A percentile compares a stretch with the other conserved stretches of the same genome.
Evolutionary conservation across 2,888 invertebrate genomes (phyloP).

Genomic region (Neocrepidodera transversa): DNA sequence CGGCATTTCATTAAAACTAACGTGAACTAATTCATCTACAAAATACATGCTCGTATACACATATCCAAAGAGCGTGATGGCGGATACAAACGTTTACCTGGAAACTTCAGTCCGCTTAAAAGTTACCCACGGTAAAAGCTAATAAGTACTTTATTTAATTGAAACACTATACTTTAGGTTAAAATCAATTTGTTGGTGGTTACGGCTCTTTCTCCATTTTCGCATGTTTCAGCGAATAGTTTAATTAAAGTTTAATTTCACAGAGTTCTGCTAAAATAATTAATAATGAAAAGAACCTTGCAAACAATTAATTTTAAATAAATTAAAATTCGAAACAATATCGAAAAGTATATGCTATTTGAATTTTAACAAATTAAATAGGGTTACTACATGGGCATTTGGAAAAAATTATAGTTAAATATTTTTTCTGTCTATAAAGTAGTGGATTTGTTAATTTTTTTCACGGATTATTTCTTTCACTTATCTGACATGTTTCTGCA

Average conservation of each 20-base stretch:
- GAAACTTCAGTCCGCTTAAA: constrained; percentile 18
- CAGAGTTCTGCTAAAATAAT: not conserved
- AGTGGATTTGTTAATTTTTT: no score
- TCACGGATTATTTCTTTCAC: no score
- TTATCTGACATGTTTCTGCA: no score
- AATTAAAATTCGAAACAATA: no score
- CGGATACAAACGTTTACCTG: constrained; percentile 24
- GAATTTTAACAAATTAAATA: no score
- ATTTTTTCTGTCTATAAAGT: no score
- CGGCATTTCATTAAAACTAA: constrained; percentile 24
- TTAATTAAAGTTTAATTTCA: not conserved
- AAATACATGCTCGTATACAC: constrained; percentile 10
- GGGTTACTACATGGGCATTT: no score
- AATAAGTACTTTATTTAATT: constrained; percentile 27
- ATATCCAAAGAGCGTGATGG: constrained; percentile 6
- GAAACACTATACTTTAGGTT: constrained; percentile 20
- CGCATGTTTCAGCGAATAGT: constrained; percentile 3
- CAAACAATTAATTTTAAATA: not conserved
- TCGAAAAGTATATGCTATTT: no score
- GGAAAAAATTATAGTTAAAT: no score
- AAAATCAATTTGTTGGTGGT: constrained; percentile 22
- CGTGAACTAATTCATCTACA: constrained; percentile 23
- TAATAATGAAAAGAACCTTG: not conserved
- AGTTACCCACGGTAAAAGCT: constrained; percentile 23
- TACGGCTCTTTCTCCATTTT: constrained; percentile 12